Evolutionary conservation across 2,888 invertebrate species (phyloP), one percentile per base, ranked within the genome.

Genomic region (Andrena trimmerana): DNA sequence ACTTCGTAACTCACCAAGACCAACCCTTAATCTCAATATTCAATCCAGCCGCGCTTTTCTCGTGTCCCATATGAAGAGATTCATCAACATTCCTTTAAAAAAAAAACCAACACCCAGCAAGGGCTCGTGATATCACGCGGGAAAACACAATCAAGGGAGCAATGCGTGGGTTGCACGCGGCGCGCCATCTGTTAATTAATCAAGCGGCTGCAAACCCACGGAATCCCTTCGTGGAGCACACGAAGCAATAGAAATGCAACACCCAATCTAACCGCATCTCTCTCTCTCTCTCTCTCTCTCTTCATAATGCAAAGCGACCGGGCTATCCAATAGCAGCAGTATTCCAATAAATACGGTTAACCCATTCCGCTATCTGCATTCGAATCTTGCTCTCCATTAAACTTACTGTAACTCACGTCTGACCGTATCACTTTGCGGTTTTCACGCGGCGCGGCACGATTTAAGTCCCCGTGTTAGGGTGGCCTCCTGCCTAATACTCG

Each of bases 331-430:
- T 81, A 59, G 67, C 65, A 62, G 20, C 54, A 7, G 57, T 57
- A 48, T 78, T 72, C 78, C 83, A 72, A 84, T 84, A 82, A 84
- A 84, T 78, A 74, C 72, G 72, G 74, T 33, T 78, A 82, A 84
- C 74, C 81, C 16, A 67, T 67, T 71, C 63, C 69, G 33, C 68
- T 71, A 75, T 71, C 77, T 31, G 36, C 65, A 7, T 70, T 42
- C 67, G 57, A 72, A 84, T 70, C 78, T 77, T 74, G 54, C 67
- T 59, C 68, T 63, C 73, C 70, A 74, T 74, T 81, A 63, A 67
- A 42, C 68, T 78, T 69, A 54, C 74, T 52, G 69, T 69, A 81
- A 36, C 63, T 65, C 31, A 31, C 62, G 59, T 59, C 68, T 67
- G 42, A 27, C 31, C 52, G 27, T n/a, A 82, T 82, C 82, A 67